Percentiles rank a stretch among this genome's conserved stretches.
These are phyloP conservation scores for Charina bottae DNA, from an alignment of 2,113 vertebrate genomes.

Conservation along the genomic window DNA sequence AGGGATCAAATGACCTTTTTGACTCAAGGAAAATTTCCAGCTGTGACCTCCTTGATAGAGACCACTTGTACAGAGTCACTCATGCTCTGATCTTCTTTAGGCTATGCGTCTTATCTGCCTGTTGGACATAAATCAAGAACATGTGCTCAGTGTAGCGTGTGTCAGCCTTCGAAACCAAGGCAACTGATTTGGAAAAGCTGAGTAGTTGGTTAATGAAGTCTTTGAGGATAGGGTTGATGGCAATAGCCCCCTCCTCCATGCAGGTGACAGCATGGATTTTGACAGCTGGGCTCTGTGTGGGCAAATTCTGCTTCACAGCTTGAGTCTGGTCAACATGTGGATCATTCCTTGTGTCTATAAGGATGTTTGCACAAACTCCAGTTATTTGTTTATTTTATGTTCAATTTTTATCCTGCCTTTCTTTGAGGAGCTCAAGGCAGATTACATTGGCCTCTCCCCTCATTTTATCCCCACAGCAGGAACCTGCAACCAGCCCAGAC, in stretches of 20 bases:
- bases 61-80: not conserved
- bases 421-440: not conserved
- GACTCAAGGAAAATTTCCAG: not conserved
- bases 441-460: not conserved
- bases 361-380: not conserved
- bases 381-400: not conserved
- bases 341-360: not conserved
- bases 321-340: not conserved
- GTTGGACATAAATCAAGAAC: not conserved
- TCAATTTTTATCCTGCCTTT: not conserved
- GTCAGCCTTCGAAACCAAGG: not conserved
- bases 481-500: not conserved
- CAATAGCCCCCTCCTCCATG: not conserved
- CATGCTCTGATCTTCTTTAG: not conserved
- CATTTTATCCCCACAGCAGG: not conserved
- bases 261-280: not conserved
- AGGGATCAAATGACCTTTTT: not conserved
- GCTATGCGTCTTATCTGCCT: not conserved
- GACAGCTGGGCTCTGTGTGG: not conserved
- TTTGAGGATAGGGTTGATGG: not conserved
- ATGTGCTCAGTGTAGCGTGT: not conserved
- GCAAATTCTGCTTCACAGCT: not conserved
- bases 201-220: not conserved
- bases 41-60: not conserved
- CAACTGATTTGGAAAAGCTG: not conserved